phyloP scores from a whole-genome alignment of 2,797 vertebrate genomes.

The Helarctos malayanus region DNA sequence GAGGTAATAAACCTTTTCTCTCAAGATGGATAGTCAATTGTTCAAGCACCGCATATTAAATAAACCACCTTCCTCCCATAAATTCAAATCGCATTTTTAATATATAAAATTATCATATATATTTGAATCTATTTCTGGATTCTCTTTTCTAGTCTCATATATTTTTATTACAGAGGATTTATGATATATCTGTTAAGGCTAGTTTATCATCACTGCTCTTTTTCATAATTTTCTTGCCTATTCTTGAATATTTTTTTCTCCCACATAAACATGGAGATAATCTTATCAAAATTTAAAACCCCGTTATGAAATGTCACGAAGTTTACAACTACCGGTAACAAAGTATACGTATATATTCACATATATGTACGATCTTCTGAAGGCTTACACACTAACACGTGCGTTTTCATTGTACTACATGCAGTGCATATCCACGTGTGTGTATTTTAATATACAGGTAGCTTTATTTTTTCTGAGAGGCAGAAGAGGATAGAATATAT shows the following conservation, averaged over 20 bases:
- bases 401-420: not conserved
- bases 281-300: not conserved
- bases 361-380: not conserved
- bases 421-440: not conserved
- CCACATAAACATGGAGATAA: not conserved
- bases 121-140: not conserved
- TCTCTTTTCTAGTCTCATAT: not conserved
- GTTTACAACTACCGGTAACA: not conserved
- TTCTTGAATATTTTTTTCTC: slow-evolving; percentile 4
- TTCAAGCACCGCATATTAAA: not conserved
- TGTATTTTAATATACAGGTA: not conserved
- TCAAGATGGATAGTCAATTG: not conserved
- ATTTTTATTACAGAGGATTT: not conserved
- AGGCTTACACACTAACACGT: not conserved
- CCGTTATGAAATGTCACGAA: not conserved
- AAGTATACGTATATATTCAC: not conserved
- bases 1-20: not conserved
- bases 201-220: not conserved
- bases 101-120: not conserved
- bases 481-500: not conserved
- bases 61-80: not conserved
- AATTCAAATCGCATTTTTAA: not conserved
- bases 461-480: not conserved
- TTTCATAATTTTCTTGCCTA: not conserved
- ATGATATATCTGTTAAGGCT: not conserved